Evolutionary conservation across 92 coral and sea anemone genomes (phyloP), one percentile per base, ranked within the genome.

Genomic region (Isaurus tuberculatus): DNA sequence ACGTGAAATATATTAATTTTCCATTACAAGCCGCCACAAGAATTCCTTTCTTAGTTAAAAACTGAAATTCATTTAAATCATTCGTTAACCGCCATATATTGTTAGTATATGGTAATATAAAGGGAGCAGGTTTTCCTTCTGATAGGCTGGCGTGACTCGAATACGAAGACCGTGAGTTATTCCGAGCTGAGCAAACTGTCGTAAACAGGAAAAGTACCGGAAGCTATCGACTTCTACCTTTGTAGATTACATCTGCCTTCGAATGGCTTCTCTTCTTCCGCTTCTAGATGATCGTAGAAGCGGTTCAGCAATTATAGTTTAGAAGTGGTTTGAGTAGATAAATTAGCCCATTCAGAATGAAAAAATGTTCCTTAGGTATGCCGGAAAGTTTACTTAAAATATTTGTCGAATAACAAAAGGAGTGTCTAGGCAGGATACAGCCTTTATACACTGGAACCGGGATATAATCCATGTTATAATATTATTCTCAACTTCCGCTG

Each of bases 241-340:
- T 58, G 82, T 40, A 57, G 48, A 29, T 55, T 58, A 57, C 43
- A 49, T 53, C 53, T 22, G 51, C 66, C 49, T 66, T 57, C 69
- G n/a, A 75, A 75, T 51, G 69, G 40, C 14, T 58, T 34, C 33
- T 58, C 29, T 65, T 32, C 82, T 77, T 77, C 82, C 82, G 82
- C 82, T 77, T 58, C 61, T 30, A 43, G 60, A 29, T 55, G 44
- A 13, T 72, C 37, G 23, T 42, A 43, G 53, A 55, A 26, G 20
- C 22, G 23, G 22, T 70, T 28, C 16, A 7, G 44, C 31, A 23
- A 17, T 8, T 6, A 15, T 20, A 22, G 22, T 34, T 34, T 58
- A 16, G 34, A 67, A 67, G 27, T 67, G 14, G 10, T n/a, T 31
- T 19, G 46, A 31, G 26, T 19, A 15, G 22, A 16, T 0, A 67